Evolutionary conservation across 30 jellyfish, hydroid and myxozoan genomes (phyloP).

Genomic region (Euphysa ruthae): DNA sequence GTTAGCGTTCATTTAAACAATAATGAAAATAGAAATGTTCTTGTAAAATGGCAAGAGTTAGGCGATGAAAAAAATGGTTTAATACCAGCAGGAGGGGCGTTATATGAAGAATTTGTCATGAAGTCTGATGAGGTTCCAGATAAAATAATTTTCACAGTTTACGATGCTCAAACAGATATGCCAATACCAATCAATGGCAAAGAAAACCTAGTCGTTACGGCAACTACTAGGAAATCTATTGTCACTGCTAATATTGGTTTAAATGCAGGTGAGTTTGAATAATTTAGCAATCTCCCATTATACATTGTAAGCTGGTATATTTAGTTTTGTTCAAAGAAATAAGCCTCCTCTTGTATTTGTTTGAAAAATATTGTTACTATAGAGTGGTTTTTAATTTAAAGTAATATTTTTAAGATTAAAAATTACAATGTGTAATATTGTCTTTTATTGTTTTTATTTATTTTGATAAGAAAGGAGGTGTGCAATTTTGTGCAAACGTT

Average conservation of each 20-base stretch:
- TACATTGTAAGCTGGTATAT: too few species aligned
- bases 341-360: too few species aligned
- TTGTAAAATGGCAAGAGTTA: constrained; percentile 41
- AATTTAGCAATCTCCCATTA: neutral
- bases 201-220: constrained; percentile 31
- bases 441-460: too few species aligned
- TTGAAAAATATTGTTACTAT: too few species aligned
- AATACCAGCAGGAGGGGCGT: constrained; percentile 38
- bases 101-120: constrained; percentile 30
- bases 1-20: constrained; percentile 42
- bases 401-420: too few species aligned
- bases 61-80: constrained; percentile 44
- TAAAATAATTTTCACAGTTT: constrained; percentile 47
- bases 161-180: constrained; percentile 39
- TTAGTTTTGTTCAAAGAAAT: too few species aligned
- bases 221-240: constrained; percentile 32
- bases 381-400: too few species aligned
- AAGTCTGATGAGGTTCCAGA: constrained; percentile 34
- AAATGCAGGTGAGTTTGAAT: constrained; percentile 32
- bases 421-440: too few species aligned
- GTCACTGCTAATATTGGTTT: constrained; percentile 42
- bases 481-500: too few species aligned
- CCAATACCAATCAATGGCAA: constrained; percentile 49
- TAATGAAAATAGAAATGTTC: constrained; percentile 41
- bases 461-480: too few species aligned